Evolutionary conservation across 2,888 invertebrate genomes (phyloP).

Genomic region (Phaonia tiefii): DNA sequence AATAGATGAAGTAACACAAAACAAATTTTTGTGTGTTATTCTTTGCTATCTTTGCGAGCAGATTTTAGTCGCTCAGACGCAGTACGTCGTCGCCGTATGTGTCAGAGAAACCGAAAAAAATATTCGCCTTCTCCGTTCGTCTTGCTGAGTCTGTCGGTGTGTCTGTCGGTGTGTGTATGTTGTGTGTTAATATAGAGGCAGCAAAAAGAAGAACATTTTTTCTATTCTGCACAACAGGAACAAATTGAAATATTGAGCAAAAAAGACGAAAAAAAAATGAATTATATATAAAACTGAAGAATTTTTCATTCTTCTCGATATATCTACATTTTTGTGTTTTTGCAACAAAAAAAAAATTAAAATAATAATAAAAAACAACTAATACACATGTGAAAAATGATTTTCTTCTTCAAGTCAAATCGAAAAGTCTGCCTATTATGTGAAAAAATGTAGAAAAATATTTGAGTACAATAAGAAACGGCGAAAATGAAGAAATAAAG

Average conservation of each 20-base stretch:
- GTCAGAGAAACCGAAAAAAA: constrained; percentile 56
- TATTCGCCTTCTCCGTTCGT: constrained; percentile 34
- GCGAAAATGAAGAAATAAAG: constrained; percentile 19
- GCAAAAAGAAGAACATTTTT: constrained; percentile 50
- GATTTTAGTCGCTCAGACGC: constrained; percentile 65
- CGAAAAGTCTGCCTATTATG: constrained; percentile 13
- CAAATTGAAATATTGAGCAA: constrained; percentile 44
- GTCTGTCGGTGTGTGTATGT: background rate
- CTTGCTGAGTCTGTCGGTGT: constrained; percentile 3
- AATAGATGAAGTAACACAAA: constrained; percentile 36
- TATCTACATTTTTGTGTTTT: constrained; percentile 11
- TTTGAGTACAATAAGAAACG: constrained; percentile 41
- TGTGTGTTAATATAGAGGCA: constrained; percentile 51
- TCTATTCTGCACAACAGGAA: constrained; percentile 48
- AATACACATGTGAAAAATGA: constrained; percentile 29
- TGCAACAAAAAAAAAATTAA: constrained; percentile 10
- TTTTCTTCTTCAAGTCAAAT: constrained; percentile 27
- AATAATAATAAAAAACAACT: too few relatives aligned
- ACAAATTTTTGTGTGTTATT: constrained; percentile 21
- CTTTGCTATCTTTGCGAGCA: constrained; percentile 50
- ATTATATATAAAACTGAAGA: constrained; percentile 17
- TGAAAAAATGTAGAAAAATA: constrained; percentile 33
- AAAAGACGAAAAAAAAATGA: constrained; percentile 8
- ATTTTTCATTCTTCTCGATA: constrained; percentile 6
- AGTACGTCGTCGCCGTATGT: constrained; percentile 64